Evolutionary conservation across 2,888 invertebrate genomes (phyloP).

Genomic region (Chaetoderma sp.): DNA sequence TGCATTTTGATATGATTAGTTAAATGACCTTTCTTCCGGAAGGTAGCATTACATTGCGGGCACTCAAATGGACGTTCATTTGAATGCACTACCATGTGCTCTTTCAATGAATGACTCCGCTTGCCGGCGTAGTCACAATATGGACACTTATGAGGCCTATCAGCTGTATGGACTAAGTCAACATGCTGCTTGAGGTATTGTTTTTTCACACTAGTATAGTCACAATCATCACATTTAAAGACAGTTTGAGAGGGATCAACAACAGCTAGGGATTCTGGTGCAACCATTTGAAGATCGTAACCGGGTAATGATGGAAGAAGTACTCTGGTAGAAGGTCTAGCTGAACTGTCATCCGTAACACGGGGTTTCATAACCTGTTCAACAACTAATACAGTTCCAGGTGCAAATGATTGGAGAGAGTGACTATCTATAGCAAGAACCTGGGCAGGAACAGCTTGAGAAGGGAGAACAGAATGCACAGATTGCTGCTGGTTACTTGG

Average conservation of each 20-base stretch:
- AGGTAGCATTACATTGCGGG: constrained; percentile 63
- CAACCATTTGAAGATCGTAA: too few relatives aligned
- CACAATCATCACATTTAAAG: constrained; percentile 54
- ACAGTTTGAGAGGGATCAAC: neutral
- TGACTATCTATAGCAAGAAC: too few relatives aligned
- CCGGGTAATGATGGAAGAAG: too few relatives aligned
- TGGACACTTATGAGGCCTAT: constrained; percentile 65
- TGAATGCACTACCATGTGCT: constrained; percentile 66
- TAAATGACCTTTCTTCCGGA: constrained; percentile 66
- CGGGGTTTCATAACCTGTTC: too few relatives aligned
- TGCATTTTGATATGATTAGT: constrained; percentile 66
- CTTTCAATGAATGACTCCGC: constrained; percentile 62
- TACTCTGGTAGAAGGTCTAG: too few relatives aligned
- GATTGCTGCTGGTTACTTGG: too few relatives aligned
- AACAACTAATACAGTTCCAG: too few relatives aligned
- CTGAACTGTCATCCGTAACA: too few relatives aligned
- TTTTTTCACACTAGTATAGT: constrained; percentile 64
- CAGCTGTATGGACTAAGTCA: constrained; percentile 63
- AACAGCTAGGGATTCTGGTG: too few relatives aligned
- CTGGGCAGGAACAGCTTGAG: too few relatives aligned
- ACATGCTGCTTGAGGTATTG: constrained; percentile 66
- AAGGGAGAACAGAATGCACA: too few relatives aligned
- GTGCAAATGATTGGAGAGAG: too few relatives aligned
- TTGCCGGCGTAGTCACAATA: constrained; percentile 68
- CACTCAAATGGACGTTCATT: constrained; percentile 63